These are phyloP conservation scores for Sebastes fasciatus DNA, from an alignment of 2,113 vertebrate genomes.

Conservation along the genomic window DNA sequence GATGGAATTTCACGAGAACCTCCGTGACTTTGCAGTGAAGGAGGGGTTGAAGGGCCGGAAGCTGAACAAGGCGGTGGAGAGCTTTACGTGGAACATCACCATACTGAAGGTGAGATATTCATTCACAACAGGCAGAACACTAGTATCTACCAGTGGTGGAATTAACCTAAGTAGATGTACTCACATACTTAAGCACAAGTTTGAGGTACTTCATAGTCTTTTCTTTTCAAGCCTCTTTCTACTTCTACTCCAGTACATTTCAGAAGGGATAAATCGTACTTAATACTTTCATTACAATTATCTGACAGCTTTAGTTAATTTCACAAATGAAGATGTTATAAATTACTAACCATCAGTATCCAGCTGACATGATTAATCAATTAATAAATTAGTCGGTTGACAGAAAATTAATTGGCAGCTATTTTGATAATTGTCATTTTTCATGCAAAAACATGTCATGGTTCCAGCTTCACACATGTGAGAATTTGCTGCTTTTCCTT, in stretches of 20 bases:
- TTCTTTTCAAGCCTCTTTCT: not conserved
- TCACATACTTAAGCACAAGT: not conserved
- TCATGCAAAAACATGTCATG: too few species aligned
- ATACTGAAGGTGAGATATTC: slow-evolving; percentile 91
- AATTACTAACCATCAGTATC: not conserved
- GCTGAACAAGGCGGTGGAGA: slow-evolving; percentile 95
- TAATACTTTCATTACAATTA: not conserved
- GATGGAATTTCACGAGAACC: slow-evolving; percentile 97
- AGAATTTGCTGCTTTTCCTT: not conserved
- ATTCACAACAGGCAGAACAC: not conserved
- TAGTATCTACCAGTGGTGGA: not conserved
- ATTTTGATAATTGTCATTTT: too few species aligned
- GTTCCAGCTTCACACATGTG: too few species aligned
- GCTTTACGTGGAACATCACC: slow-evolving; percentile 99
- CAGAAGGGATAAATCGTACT: not conserved
- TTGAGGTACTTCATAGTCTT: not conserved
- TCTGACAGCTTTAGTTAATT: not conserved
- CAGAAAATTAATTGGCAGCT: too few species aligned
- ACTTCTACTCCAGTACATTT: not conserved
- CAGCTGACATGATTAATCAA: not conserved
- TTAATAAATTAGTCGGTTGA: not conserved
- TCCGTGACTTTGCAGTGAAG: slow-evolving; percentile 91
- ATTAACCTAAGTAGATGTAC: not conserved
- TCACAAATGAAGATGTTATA: not conserved
- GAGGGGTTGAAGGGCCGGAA: slow-evolving; percentile 97